Conservation (phyloP, 2,888 invertebrate species). For the Acanthosoma haemorrhoidale region DNA sequence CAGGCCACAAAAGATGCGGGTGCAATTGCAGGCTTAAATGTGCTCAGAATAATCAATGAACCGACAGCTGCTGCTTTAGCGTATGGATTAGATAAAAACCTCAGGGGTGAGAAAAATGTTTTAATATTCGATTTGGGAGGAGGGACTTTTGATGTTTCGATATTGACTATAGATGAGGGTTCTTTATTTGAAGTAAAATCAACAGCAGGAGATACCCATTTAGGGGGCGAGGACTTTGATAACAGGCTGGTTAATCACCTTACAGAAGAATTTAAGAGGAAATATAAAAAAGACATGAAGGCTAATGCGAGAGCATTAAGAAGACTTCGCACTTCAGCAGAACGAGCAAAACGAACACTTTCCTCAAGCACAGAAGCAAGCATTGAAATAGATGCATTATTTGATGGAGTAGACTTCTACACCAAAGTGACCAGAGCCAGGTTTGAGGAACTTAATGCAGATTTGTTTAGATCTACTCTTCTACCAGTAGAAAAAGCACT, state of each 20-base stretch:
- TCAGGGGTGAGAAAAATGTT: slow-evolving; percentile 66
- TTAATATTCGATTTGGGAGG: slow-evolving; percentile 73
- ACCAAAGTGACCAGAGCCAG: slow-evolving; percentile 66
- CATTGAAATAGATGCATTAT: slow-evolving; percentile 51
- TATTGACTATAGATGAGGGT: slow-evolving; percentile 64
- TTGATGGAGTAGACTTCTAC: slow-evolving; percentile 54
- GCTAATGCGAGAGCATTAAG: slow-evolving; percentile 49
- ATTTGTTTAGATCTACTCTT: slow-evolving; percentile 65
- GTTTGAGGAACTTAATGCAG: slow-evolving; percentile 68
- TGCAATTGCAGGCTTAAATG: slow-evolving; percentile 75
- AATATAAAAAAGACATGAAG: slow-evolving; percentile 50
- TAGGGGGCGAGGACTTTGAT: slow-evolving; percentile 64
- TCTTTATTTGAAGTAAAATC: slow-evolving; percentile 60
- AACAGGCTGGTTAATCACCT: slow-evolving; percentile 57
- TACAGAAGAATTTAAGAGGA: slow-evolving; percentile 54
- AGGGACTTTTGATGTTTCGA: slow-evolving; percentile 71
- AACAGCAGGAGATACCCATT: slow-evolving; percentile 78
- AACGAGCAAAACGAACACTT: slow-evolving; percentile 52
- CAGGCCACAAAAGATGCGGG: slow-evolving; percentile 84
- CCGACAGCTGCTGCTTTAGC: slow-evolving; percentile 84
- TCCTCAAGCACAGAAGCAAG: slow-evolving; percentile 52
- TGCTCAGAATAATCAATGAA: slow-evolving; percentile 83
- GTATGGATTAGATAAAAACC: slow-evolving; percentile 58
- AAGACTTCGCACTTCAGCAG: slow-evolving; percentile 51
- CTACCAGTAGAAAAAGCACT: slow-evolving; percentile 49